Conservation (phyloP, 2,888 invertebrate species). For the Platycnemis pennipes region DNA sequence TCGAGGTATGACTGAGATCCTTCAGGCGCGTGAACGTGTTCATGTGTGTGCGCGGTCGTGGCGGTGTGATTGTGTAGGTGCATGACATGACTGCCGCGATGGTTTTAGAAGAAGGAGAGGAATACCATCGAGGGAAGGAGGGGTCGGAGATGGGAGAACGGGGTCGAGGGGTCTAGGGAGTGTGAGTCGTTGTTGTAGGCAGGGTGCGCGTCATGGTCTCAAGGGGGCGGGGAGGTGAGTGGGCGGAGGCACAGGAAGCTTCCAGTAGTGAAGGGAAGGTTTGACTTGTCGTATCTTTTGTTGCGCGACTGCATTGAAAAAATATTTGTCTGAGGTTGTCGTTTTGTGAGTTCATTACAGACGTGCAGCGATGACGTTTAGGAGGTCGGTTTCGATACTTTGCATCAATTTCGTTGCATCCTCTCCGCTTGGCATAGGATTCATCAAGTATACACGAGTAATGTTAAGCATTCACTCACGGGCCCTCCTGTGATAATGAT, state of each 20-base stretch:
- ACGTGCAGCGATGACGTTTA: background rate
- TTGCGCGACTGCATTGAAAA: background rate
- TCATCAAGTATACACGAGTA: no score
- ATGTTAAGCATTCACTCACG: no score
- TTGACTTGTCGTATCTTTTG: background rate
- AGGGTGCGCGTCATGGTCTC: background rate
- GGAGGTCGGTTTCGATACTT: no score
- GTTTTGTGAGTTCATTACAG: background rate
- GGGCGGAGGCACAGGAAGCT: background rate
- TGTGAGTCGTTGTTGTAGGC: background rate
- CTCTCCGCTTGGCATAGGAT: no score
- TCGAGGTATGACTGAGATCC: background rate
- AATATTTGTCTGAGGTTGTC: background rate
- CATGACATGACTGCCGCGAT: constrained; percentile 21
- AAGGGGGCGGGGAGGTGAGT: background rate
- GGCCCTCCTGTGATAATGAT: no score
- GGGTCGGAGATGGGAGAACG: background rate
- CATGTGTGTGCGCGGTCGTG: background rate
- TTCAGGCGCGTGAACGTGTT: background rate
- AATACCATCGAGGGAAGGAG: background rate
- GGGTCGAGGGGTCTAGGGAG: no score
- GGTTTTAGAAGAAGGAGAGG: background rate
- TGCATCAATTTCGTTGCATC: no score
- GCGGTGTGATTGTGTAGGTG: background rate
- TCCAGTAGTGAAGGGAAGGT: background rate